Evolutionary conservation across 2,113 vertebrate genomes (phyloP).

Genomic region (Antechinus stuartii): DNA sequence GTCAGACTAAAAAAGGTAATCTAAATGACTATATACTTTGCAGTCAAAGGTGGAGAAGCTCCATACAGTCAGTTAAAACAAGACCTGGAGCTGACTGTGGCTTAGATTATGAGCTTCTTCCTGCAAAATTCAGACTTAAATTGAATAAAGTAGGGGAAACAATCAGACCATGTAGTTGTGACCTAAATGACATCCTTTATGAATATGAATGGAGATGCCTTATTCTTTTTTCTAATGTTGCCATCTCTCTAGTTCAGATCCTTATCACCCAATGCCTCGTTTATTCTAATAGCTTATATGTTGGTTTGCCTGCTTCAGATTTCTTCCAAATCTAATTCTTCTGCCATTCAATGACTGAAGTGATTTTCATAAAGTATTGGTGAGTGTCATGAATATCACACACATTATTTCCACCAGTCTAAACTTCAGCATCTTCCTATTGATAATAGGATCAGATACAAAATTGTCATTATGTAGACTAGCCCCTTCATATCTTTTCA

Average conservation of each 20-base stretch:
- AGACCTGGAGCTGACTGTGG: background rate
- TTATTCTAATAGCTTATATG: background rate
- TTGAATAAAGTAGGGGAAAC: background rate
- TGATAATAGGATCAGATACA: background rate
- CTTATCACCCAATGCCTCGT: background rate
- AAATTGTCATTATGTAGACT: background rate
- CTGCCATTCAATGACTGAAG: background rate
- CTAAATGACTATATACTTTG: too few species aligned
- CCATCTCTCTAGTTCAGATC: background rate
- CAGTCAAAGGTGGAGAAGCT: background rate
- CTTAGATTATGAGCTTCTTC: background rate
- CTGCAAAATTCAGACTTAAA: background rate
- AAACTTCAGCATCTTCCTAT: background rate
- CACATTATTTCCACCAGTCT: background rate
- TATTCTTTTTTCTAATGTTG: background rate
- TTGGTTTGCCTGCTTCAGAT: background rate
- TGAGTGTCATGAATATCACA: background rate
- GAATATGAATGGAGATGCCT: background rate
- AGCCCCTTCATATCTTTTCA: background rate
- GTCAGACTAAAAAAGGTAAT: background rate
- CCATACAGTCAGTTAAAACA: background rate
- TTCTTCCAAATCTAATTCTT: background rate
- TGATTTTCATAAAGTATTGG: background rate
- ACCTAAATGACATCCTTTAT: background rate
- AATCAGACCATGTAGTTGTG: background rate